Conservation (phyloP, 2,113 vertebrate species). For the Mastomys natalensis region DNA sequence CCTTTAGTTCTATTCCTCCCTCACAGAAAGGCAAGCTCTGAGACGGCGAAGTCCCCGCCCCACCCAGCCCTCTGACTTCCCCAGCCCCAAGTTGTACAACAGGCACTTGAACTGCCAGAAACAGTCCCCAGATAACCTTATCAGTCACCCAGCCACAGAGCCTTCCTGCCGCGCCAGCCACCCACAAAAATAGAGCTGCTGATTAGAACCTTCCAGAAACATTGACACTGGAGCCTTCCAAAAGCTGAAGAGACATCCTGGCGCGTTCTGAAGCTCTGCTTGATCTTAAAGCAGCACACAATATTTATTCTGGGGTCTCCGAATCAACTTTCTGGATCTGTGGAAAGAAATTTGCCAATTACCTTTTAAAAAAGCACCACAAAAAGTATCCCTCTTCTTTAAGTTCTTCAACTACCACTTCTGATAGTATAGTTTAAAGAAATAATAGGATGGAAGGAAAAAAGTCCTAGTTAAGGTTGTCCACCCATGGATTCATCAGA, state of each 20-base stretch:
- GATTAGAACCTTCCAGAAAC: constrained; percentile 64
- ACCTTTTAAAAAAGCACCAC: not conserved
- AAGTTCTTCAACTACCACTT: not conserved
- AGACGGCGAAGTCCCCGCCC: not conserved
- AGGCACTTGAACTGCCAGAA: not conserved
- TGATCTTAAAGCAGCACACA: not conserved
- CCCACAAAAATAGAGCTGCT: constrained; percentile 44
- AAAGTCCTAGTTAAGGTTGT: not conserved
- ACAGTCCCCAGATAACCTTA: not conserved
- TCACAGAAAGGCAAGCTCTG: not conserved
- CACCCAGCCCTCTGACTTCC: not conserved
- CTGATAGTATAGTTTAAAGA: not conserved
- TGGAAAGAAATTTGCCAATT: not conserved
- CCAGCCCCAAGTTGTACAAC: not conserved
- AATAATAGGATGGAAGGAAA: not conserved
- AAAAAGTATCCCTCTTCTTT: not conserved
- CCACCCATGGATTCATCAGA: not conserved
- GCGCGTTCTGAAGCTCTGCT: not conserved
- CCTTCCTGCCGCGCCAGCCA: not conserved
- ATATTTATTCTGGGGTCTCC: constrained; percentile 17
- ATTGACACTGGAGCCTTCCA: not conserved
- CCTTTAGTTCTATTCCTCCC: fast-evolving
- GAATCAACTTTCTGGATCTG: not conserved
- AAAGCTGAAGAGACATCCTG: not conserved
- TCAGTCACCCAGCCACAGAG: not conserved